A percentile compares a stretch with the other conserved stretches of the same genome.
These are phyloP conservation scores for Tauraco erythrolophus DNA, from an alignment of 2,113 vertebrate species.

Conservation along the genomic window DNA sequence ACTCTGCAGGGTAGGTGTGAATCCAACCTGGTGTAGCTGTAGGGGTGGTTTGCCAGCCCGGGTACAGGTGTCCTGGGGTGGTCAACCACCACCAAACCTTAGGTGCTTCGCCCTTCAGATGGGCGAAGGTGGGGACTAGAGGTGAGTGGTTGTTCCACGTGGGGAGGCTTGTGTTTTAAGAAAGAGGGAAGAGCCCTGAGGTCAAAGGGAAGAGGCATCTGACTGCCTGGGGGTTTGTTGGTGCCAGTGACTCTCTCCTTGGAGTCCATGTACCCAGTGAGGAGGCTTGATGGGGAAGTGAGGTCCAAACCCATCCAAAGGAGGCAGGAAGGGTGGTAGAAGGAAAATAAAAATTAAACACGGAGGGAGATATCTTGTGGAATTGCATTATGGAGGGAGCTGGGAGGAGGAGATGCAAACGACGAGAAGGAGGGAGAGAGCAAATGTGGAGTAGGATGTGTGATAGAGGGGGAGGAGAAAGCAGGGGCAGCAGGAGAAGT, in stretches of 20 bases:
- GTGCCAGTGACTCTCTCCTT: background rate
- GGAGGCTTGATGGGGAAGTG: background rate
- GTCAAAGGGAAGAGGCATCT: background rate
- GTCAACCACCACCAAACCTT: background rate
- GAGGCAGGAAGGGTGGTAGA: background rate
- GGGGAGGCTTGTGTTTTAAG: background rate
- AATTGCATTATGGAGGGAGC: background rate
- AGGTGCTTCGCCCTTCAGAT: background rate
- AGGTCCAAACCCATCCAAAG: background rate
- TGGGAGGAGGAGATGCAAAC: background rate
- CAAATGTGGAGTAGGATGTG: constrained; percentile 57
- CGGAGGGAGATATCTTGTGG: background rate
- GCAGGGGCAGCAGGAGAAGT: constrained; percentile 16
- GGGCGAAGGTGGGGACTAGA: background rate
- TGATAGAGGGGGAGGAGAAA: constrained; percentile 32
- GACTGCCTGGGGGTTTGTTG: background rate
- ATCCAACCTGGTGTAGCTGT: background rate
- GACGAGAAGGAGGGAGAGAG: background rate
- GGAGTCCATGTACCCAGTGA: background rate
- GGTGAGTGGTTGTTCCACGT: background rate
- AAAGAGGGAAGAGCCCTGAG: background rate
- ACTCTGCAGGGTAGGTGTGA: background rate
- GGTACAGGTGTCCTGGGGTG: background rate
- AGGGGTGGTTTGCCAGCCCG: background rate
- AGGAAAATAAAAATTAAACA: background rate